Evolutionary conservation across 37 sponge, comb jelly and placozoan genomes (phyloP), one percentile per base, ranked within the genome.

Genomic region (Spongilla lacustris): DNA sequence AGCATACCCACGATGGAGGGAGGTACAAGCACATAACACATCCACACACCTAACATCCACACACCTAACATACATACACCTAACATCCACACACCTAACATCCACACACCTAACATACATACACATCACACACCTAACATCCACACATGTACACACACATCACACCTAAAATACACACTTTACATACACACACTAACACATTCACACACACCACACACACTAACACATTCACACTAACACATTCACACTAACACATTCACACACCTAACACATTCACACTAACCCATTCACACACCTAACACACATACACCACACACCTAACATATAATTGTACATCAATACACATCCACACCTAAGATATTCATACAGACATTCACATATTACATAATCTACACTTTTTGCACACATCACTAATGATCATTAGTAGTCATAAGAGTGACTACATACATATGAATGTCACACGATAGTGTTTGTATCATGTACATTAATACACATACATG

Each of bases 231-330:
- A 37, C 37, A 33, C 49, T 0, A 13, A 77, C 78, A 77, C 37
- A 77, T 49, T 36, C 17, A 77, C 49, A 77, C 23, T 1, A 17
- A 36, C 78, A 77, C 78, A 77, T 49, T n/a, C 78, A 77, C 37
- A 77, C 48, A 35, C 2, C 30, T 36, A 58, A 13, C 58, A 58
- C 19, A 58, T 58, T 0, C 58, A 58, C 58, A 58, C 58, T 17
- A 19, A 17, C 21, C 8, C 8, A 46, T 8, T 10, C 4, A 10
- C 46, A 8, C 46, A 4, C 4, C 46, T 8, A 46, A 46, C 46
- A 46, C 46, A 46, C 46, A 46, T 8, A 46, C 46, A 46, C 46
- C 8, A 8, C 8, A 46, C 26, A 28, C 5, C 34, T 4, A 10
- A 75, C 76, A 75, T 33, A 11, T 33, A 75, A n/a, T n/a, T 17